Percentiles rank a stretch among this genome's conserved stretches.
Evolutionary conservation across 2,888 invertebrate species (phyloP).

Genomic region (Melinaea marsaeus): DNA sequence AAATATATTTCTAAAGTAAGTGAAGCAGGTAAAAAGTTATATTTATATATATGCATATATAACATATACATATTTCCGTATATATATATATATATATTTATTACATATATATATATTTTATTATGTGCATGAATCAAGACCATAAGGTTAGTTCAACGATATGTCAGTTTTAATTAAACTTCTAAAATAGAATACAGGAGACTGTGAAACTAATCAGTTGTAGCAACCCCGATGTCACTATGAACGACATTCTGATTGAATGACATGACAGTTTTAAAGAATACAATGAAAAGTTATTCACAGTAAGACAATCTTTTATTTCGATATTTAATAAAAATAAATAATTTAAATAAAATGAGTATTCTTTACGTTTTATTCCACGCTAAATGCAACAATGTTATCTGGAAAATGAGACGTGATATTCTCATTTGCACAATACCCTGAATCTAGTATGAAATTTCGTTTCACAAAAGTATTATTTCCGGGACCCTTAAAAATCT

Average conservation of each 20-base stretch:
- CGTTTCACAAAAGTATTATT: slow-evolving; percentile 23
- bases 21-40: too few species aligned
- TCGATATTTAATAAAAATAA: not conserved
- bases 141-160: too few species aligned
- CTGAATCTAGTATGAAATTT: slow-evolving; percentile 16
- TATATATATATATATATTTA: too few species aligned
- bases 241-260: slow-evolving; percentile 1
- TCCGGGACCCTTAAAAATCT: slow-evolving; percentile 25
- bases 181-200: not conserved
- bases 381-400: too few species aligned
- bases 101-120: too few species aligned
- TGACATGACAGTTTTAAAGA: not conserved
- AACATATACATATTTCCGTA: too few species aligned
- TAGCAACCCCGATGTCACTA: not conserved
- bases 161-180: not conserved
- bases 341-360: too few species aligned
- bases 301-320: not conserved
- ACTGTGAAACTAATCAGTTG: not conserved
- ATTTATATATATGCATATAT: too few species aligned
- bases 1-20: too few species aligned
- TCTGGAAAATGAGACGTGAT: not conserved
- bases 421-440: slow-evolving; percentile 7
- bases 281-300: not conserved
- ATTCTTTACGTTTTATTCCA: too few species aligned
- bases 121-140: too few species aligned